A percentile compares a stretch with the other conserved stretches of the same genome.
These are phyloP conservation scores for Falco columbarius DNA, from an alignment of 2,797 vertebrate genomes.

Conservation along the genomic window DNA sequence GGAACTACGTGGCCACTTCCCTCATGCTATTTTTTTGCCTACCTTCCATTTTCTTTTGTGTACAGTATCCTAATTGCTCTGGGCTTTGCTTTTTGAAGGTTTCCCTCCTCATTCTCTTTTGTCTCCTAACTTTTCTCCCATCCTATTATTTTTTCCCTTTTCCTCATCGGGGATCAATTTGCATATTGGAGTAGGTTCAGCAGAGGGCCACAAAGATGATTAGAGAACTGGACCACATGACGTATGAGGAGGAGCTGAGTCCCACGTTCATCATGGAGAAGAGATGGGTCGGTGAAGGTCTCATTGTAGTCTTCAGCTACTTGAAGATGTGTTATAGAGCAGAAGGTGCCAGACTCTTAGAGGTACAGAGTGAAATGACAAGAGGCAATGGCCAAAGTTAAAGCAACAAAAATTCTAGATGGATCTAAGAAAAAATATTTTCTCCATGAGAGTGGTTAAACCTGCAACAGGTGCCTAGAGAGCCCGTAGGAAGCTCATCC, in stretches of 20 bases:
- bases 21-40: background rate
- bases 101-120: background rate
- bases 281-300: background rate
- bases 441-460: background rate
- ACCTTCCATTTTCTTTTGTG: background rate
- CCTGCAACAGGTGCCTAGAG: background rate
- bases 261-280: background rate
- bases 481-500: background rate
- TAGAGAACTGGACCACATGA: background rate
- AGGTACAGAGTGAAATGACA: background rate
- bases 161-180: background rate
- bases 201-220: background rate
- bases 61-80: background rate
- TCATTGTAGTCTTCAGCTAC: background rate
- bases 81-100: background rate
- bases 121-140: background rate
- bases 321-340: background rate
- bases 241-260: background rate
- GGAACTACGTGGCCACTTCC: background rate
- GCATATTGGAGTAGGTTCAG: background rate
- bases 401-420: background rate
- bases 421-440: background rate
- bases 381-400: background rate
- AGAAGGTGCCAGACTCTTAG: background rate
- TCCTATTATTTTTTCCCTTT: background rate